phyloP scores from a whole-genome alignment of 2,113 vertebrate genomes.

The Notarius quadriscutis region DNA sequence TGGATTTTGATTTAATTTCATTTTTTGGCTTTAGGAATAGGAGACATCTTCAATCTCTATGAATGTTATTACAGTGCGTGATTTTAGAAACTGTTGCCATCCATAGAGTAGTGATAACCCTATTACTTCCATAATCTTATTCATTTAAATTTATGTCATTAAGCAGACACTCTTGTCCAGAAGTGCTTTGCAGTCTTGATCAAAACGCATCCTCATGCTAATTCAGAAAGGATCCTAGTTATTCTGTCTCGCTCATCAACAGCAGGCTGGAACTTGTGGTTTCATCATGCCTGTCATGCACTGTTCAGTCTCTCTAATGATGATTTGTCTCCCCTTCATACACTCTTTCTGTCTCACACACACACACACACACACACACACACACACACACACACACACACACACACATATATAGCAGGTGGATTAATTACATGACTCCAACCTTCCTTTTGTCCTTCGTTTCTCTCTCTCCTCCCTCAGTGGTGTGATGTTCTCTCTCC shows the following conservation, averaged over 20 bases:
- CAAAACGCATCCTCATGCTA: neutral
- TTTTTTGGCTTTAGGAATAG: slow-evolving; percentile 5
- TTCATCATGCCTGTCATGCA: neutral
- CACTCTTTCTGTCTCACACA: slow-evolving; percentile 23
- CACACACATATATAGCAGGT: slow-evolving; percentile 54
- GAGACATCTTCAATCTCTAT: neutral
- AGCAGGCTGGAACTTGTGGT: neutral
- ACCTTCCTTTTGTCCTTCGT: slow-evolving; percentile 56
- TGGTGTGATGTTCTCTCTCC: slow-evolving; percentile 37
- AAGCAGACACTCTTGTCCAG: neutral
- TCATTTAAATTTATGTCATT: neutral
- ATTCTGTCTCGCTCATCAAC: neutral
- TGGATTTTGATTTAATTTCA: neutral
- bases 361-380: slow-evolving; percentile 46
- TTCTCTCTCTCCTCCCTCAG: slow-evolving; percentile 51
- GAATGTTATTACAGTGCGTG: neutral
- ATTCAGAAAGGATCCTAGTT: neutral
- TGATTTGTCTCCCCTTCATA: neutral
- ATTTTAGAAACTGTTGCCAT: neutral
- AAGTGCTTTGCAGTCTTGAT: neutral
- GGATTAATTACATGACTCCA: slow-evolving; percentile 62
- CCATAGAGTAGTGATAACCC: neutral
- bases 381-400: slow-evolving; percentile 45
- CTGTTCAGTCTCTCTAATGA: neutral
- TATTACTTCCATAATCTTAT: neutral